Evolutionary conservation across 2,797 vertebrate genomes (phyloP).

Genomic region (Nasua narica): DNA sequence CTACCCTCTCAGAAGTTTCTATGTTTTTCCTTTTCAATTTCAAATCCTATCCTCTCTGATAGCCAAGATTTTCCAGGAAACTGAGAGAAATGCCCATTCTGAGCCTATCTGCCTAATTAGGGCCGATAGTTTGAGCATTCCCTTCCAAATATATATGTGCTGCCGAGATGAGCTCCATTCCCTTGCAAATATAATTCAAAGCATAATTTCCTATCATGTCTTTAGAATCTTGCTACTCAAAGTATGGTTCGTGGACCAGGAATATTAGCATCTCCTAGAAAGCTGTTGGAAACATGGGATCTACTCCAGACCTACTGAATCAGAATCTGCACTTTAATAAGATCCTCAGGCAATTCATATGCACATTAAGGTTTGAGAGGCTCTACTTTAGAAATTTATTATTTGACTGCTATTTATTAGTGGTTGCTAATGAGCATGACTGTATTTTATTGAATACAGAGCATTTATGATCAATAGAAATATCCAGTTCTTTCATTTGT

Average conservation of each 20-base stretch:
- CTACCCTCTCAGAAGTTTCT: not conserved
- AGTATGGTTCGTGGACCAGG: not conserved
- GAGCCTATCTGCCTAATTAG: not conserved
- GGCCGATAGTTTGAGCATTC: not conserved
- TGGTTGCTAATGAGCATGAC: not conserved
- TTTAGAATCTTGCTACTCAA: not conserved
- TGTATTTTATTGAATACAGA: slow-evolving; percentile 3
- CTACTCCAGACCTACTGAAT: not conserved
- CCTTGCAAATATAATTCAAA: not conserved
- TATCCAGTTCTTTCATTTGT: not conserved
- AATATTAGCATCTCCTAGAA: not conserved
- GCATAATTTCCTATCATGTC: not conserved
- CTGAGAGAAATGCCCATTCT: not conserved
- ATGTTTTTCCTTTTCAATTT: not conserved
- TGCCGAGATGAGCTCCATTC: not conserved
- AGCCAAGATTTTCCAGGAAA: not conserved
- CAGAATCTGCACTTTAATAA: slow-evolving; percentile 12
- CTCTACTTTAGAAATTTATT: slow-evolving; percentile 1
- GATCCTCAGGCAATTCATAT: not conserved
- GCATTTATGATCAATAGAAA: not conserved
- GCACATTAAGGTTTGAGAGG: not conserved
- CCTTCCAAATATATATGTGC: not conserved
- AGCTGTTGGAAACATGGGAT: not conserved
- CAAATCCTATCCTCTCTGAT: not conserved
- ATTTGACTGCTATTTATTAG: slow-evolving; percentile 8